Base-by-base conservation (phyloP, 1,140 invertebrate species). In the Trichonephila inaurata region DNA sequence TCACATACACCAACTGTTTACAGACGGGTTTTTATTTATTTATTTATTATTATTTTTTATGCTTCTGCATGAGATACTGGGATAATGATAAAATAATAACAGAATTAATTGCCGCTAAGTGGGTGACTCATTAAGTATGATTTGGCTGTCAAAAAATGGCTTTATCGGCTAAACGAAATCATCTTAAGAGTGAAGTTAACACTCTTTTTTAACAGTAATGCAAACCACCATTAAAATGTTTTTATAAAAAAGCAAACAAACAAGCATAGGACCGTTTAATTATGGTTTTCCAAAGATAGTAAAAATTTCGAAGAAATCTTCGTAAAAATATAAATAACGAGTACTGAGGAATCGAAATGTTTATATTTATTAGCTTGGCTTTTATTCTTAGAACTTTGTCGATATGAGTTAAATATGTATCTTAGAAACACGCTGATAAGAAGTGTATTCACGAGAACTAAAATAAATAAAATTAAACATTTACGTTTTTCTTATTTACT, bases 81-180 rank as follows among this genome's bases (percentile, higher is more conserved):
- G 72, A 77, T 77, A 40, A 77, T 77, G 72, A 77, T 77, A 33
- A 77, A 77, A 28, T 77, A 89, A 89, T 33, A 69, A 69, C 58
- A 89, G 72, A 85, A 81, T 72, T 91, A 91, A 91, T 91, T 91
- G 89, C 89, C 77, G 14, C 28, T 91, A 91, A 91, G 58, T 61
- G 58, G 66, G 33, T n/a, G 51, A 58, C 61, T 91, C 69, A 77
- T 91, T 81, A 91, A 58, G 8, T 40, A 12, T 62, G 21, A 62
- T 82, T 62, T 91, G 89, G 89, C 51, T 82, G 89, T 91, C 89
- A 91, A 82, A 91, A 81, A 69, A 44, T n/a, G 51, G 51, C 19
- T n/a, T 60, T 60, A 61, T 24, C 24, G 72, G 33, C 72, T 77
- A 77, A 77, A 77, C 33, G 72, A 40, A 40, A 77, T 77, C 28